Evolutionary conservation across 2,888 invertebrate species (phyloP), one percentile per base, ranked within the genome.

Genomic region (Melangyna quadrimaculata): DNA sequence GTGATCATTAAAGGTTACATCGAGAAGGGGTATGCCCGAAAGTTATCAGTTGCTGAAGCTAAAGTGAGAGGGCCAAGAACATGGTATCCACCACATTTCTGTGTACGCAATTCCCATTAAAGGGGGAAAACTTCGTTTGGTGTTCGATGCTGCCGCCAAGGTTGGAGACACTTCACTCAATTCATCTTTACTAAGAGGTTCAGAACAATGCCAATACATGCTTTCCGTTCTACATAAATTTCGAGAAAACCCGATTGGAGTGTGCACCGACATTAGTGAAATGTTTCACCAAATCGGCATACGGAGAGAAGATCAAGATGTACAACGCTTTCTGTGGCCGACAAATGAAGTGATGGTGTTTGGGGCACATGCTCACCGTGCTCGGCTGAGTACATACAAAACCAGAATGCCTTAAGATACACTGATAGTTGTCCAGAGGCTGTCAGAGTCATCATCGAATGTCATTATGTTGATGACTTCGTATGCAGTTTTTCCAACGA

Each of bases 321-420:
- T 45, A 17, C 48, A 72, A 22, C 55, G 65, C 3, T 69, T 74
- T 51, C 22, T 1, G 29, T n/a, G 4, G 1, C 45, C 0, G 43
- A 57, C 1, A 35, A 8, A 73, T 73, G 73, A 61, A 1, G 51
- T 40, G 24, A 75, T 75, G 75, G 51, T 40, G 2, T 81, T 81
- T n/a, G 75, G n/a, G 80, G 70, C n/a, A 73, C 48, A 1, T 75
- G 51, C 17, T 74, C 51, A 5, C 75, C 73, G 24, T 71, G 71
- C 29, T 71, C 57, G 12, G 57, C 59, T 8, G 24, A 72, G 45
- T 72, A 40, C 27, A 27, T 72, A 10, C 45, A 45, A 14, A 72
- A 72, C 14, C 10, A 40, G 3, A 61, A 57, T 17, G 72, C 59
- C 29, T 12, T 3, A 27, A 27, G 43, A 32, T 72, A 14, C 3